These are phyloP conservation scores for Dasyornis broadbenti DNA, from an alignment of 2,113 vertebrate genomes.

Conservation along the genomic window DNA sequence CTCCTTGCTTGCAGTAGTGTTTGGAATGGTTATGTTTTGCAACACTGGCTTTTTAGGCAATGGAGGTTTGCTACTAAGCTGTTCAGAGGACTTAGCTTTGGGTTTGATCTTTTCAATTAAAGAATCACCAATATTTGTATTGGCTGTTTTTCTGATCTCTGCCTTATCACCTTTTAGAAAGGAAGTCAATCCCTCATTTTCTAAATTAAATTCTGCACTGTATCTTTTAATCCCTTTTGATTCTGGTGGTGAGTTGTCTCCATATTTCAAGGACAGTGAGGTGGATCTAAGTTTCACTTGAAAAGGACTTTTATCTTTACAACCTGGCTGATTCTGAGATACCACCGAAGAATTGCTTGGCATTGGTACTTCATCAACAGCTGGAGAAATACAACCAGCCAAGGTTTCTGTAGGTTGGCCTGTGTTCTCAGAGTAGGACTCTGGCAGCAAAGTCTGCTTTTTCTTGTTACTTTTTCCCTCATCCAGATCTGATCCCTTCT, in stretches of 20 bases:
- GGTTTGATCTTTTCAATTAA: slow-evolving; percentile 57
- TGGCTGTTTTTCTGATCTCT: not conserved
- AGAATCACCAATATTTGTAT: not conserved
- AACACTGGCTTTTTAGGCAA: slow-evolving; percentile 67
- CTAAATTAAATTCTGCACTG: slow-evolving; percentile 68
- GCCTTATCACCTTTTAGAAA: slow-evolving; percentile 54
- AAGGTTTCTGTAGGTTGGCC: not conserved
- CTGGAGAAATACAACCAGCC: not conserved
- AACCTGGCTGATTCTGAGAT: slow-evolving; percentile 3
- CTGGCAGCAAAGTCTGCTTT: not conserved
- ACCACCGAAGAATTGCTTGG: not conserved
- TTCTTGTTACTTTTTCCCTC: not conserved
- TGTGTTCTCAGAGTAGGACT: not conserved
- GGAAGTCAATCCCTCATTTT: slow-evolving; percentile 34
- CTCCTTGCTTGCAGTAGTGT: not conserved
- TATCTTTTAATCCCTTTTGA: slow-evolving; percentile 64
- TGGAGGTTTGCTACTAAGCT: slow-evolving; percentile 68
- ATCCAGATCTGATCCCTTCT: not conserved
- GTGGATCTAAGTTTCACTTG: slow-evolving; percentile 88
- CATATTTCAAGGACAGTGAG: slow-evolving; percentile 76
- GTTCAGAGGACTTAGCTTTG: slow-evolving; percentile 64
- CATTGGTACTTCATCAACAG: not conserved
- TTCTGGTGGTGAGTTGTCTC: slow-evolving; percentile 54
- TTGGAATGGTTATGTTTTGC: slow-evolving; percentile 47
- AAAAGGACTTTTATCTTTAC: slow-evolving; percentile 75